phyloP scores from a whole-genome alignment of 2,113 vertebrate genomes.

The Psittacara wagleri region DNA sequence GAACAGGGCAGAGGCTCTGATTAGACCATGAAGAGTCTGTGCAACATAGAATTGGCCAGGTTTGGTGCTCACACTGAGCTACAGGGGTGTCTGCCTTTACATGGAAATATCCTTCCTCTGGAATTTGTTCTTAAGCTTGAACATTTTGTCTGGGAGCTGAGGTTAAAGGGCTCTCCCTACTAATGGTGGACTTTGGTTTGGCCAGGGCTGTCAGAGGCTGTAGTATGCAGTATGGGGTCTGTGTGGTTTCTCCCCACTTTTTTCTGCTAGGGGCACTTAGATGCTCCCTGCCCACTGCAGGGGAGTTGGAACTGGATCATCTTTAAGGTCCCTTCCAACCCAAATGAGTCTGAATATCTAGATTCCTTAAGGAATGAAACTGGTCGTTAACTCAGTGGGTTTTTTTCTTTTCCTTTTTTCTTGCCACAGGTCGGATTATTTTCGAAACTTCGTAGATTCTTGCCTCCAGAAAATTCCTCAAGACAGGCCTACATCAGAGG shows the following conservation, averaged over 20 bases:
- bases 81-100: not conserved
- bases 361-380: slow-evolving; percentile 21
- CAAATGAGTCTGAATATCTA: not conserved
- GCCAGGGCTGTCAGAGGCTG: not conserved
- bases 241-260: not conserved
- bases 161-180: not conserved
- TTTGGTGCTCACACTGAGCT: not conserved
- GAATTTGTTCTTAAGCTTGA: not conserved
- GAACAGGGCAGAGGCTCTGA: not conserved
- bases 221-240: not conserved
- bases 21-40: not conserved
- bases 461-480: slow-evolving; percentile 99
- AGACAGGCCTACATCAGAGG: slow-evolving; percentile 96
- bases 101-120: not conserved
- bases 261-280: not conserved
- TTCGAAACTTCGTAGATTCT: slow-evolving; percentile 99
- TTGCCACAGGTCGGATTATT: slow-evolving; percentile 93
- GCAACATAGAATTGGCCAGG: not conserved
- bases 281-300: not conserved
- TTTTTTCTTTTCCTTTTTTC: not conserved
- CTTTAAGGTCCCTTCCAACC: not conserved
- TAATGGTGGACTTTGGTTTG: not conserved
- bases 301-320: not conserved
- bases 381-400: slow-evolving; percentile 28
- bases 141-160: not conserved